These are phyloP conservation scores for Scaptomyza flava DNA, from an alignment of 2,888 invertebrate genomes.

Conservation along the genomic window DNA sequence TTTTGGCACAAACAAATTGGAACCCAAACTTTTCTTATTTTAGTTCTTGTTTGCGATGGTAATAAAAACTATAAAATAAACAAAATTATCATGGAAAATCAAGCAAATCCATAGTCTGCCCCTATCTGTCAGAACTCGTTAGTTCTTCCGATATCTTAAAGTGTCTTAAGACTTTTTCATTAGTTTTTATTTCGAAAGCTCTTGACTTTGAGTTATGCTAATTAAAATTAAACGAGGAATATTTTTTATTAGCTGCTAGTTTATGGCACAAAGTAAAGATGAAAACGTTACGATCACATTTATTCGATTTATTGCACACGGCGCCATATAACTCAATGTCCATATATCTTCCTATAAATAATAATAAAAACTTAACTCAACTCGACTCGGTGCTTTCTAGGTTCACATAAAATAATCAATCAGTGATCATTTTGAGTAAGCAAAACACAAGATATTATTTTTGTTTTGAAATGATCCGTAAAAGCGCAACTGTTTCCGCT, in stretches of 20 bases:
- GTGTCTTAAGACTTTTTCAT: neutral
- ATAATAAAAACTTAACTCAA: neutral
- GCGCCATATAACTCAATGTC: constrained; percentile 41
- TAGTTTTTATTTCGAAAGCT: constrained; percentile 20
- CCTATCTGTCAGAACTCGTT: neutral
- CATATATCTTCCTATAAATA: constrained; percentile 27
- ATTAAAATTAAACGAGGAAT: constrained; percentile 27
- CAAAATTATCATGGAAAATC: constrained; percentile 71
- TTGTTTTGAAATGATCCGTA: constrained; percentile 22
- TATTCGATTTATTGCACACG: constrained; percentile 73
- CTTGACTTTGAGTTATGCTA: constrained; percentile 70
- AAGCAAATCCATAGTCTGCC: constrained; percentile 47
- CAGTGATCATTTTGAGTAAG: constrained; percentile 52
- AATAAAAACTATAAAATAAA: constrained; percentile 69
- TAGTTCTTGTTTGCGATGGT: constrained; percentile 36
- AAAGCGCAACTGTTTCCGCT: constrained; percentile 31
- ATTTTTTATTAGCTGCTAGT: constrained; percentile 35
- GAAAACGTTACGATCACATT: constrained; percentile 39
- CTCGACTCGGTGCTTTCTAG: neutral
- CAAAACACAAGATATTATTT: constrained; percentile 31
- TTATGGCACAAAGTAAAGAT: constrained; percentile 25
- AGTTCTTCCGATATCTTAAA: neutral
- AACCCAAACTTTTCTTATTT: constrained; percentile 34
- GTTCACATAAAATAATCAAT: constrained; percentile 67
- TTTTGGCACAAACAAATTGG: constrained; percentile 47